phyloP scores from a whole-genome alignment of 2,113 vertebrate species.

The chimpanzee (Pan troglodytes) region DNA sequence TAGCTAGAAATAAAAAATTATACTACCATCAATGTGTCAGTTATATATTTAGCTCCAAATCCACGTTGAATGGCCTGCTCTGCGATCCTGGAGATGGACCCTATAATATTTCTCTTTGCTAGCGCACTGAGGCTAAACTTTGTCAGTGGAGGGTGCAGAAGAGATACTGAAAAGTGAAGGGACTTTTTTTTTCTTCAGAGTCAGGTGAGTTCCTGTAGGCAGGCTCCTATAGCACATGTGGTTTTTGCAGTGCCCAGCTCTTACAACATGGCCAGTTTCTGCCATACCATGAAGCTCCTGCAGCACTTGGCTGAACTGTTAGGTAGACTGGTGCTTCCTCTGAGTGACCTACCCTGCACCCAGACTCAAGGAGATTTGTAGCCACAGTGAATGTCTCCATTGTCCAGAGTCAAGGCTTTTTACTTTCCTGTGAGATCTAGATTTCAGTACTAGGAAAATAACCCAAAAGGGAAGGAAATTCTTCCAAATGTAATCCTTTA shows the following conservation, averaged over 20 bases:
- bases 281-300: too few species aligned
- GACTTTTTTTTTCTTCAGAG: neutral
- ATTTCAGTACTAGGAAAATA: neutral
- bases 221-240: neutral
- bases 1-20: neutral
- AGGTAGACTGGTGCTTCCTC: neutral
- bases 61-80: neutral
- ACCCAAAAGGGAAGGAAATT: too few species aligned
- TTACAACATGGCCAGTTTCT: neutral
- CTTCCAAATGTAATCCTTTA: neutral
- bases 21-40: neutral
- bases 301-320: neutral
- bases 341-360: rapidly evolving
- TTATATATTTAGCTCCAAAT: neutral
- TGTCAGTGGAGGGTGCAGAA: neutral
- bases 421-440: neutral
- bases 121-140: neutral
- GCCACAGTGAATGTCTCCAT: neutral
- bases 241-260: neutral
- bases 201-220: neutral
- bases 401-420: neutral
- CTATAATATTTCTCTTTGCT: neutral
- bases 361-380: neutral
- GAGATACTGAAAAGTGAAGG: neutral
- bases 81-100: neutral